A percentile compares a stretch with the other conserved stretches of the same genome.
Evolutionary conservation across 2,888 invertebrate genomes (phyloP).

Genomic region (Pinctada fucata): DNA sequence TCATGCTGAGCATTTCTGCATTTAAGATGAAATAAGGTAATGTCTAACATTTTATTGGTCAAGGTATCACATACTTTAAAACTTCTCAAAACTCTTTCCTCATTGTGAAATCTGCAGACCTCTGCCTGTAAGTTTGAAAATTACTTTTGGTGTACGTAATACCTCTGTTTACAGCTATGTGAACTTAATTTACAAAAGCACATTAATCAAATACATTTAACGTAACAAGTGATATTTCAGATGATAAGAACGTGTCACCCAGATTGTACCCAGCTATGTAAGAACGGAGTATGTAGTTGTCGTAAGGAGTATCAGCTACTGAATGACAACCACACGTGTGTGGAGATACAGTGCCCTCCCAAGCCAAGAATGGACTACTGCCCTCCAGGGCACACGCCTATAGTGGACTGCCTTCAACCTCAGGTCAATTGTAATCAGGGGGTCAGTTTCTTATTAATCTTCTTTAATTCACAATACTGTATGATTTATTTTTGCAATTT

Average conservation of each 20-base stretch:
- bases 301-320: constrained; percentile 42
- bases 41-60: no score
- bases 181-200: no score
- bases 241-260: constrained; percentile 48
- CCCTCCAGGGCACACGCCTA: constrained; percentile 41
- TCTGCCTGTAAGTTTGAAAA: no score
- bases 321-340: constrained; percentile 46
- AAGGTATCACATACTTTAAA: no score
- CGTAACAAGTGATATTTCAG: constrained; percentile 24
- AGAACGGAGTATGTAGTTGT: constrained; percentile 55
- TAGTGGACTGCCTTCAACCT: constrained; percentile 44
- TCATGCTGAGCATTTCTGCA: no score
- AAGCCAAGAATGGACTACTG: constrained; percentile 48
- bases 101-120: no score
- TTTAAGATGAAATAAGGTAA: no score
- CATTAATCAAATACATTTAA: not conserved
- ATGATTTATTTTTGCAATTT: constrained; percentile 5
- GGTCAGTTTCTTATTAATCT: not conserved
- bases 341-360: constrained; percentile 43
- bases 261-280: constrained; percentile 52
- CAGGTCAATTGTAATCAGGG: constrained; percentile 41
- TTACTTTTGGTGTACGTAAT: no score
- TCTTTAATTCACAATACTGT: not conserved
- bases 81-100: no score
- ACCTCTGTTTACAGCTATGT: no score